Conservation (phyloP, 2,113 vertebrate genomes). For the Nymphicus hollandicus region DNA sequence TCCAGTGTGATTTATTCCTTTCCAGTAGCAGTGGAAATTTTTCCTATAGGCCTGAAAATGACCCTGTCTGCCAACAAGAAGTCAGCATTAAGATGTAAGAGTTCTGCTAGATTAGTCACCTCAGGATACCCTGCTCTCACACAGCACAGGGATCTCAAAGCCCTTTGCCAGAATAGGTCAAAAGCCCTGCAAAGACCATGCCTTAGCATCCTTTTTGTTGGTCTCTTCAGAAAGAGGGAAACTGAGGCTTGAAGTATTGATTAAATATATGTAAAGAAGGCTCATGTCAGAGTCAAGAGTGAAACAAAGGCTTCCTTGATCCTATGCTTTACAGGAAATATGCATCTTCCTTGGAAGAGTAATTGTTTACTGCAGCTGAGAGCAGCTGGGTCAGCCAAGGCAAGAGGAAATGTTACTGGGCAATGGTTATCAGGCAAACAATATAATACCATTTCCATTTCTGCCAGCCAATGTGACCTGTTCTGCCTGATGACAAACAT, state of each 20-base stretch:
- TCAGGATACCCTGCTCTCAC: constrained; percentile 16
- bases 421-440: background rate
- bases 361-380: constrained; percentile 48
- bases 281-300: background rate
- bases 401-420: constrained; percentile 12
- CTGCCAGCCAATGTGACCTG: background rate
- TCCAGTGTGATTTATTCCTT: constrained; percentile 76
- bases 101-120: constrained; percentile 63
- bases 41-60: constrained; percentile 71
- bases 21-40: constrained; percentile 75
- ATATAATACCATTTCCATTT: constrained; percentile 10
- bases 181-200: background rate
- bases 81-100: constrained; percentile 68
- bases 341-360: background rate
- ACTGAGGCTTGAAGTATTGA: background rate
- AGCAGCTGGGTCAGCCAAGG: constrained; percentile 13
- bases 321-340: background rate
- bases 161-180: background rate
- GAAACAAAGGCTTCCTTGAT: constrained; percentile 30
- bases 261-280: background rate
- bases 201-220: background rate
- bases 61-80: constrained; percentile 71
- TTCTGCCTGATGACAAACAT: background rate
- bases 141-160: background rate
- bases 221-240: background rate